Conservation (phyloP, 2,888 invertebrate genomes). For the Dorcus hopei region DNA sequence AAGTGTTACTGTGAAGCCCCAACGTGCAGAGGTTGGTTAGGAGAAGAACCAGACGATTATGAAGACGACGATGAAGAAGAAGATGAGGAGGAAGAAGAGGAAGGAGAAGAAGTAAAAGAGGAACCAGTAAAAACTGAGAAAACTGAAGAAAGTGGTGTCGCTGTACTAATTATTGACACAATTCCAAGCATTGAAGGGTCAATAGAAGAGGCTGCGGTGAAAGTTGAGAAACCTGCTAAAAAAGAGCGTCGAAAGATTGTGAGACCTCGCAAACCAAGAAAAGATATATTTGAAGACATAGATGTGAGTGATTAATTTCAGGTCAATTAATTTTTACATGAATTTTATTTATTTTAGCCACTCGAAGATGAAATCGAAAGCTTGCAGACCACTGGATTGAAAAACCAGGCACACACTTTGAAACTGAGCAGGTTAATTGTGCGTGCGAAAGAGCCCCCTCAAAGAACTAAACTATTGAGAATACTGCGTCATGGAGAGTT, state of each 20-base stretch:
- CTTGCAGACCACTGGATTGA: conserved; percentile 73
- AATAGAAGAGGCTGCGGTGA: conserved; percentile 34
- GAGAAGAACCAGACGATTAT: conserved; percentile 77
- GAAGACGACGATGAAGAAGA: conserved; percentile 59
- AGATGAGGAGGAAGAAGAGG: conserved; percentile 49
- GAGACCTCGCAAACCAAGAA: conserved; percentile 41
- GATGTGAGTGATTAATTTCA: conserved; percentile 48
- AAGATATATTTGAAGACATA: conserved; percentile 61
- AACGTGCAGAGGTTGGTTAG: conserved; percentile 94
- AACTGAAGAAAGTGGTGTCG: conserved; percentile 17
- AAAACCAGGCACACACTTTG: conserved; percentile 86
- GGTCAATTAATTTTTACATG: neutral
- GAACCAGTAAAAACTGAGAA: conserved; percentile 28
- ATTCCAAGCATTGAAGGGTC: conserved; percentile 30
- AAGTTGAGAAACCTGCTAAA: conserved; percentile 19
- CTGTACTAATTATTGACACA: conserved; percentile 51
- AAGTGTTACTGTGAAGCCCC: conserved; percentile 89
- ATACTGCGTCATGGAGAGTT: conserved; percentile 77
- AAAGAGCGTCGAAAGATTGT: conserved; percentile 39
- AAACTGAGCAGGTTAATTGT: conserved; percentile 89
- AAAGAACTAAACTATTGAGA: conserved; percentile 71
- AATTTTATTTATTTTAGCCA: conserved; percentile 49
- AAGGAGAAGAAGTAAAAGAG: conserved; percentile 42
- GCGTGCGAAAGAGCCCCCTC: conserved; percentile 77
- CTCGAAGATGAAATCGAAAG: conserved; percentile 85